Percentiles rank a stretch among this genome's conserved stretches.
These are phyloP conservation scores for Drosophila insularis DNA, from an alignment of 1,140 invertebrate species.

Conservation along the genomic window DNA sequence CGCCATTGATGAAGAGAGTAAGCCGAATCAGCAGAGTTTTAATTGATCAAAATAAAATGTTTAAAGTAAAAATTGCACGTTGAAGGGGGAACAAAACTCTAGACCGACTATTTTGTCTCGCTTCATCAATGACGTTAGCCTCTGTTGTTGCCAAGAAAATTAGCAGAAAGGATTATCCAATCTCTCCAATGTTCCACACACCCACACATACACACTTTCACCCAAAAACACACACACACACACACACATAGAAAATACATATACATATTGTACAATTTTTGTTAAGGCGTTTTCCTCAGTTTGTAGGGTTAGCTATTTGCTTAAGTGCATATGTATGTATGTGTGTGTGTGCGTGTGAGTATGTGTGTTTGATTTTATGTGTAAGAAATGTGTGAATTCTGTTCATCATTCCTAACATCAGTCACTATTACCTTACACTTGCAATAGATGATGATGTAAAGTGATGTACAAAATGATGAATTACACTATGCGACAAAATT, in stretches of 20 bases:
- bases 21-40: constrained; percentile 13
- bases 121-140: constrained; percentile 67
- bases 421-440: background rate
- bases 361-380: constrained; percentile 26
- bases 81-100: constrained; percentile 18
- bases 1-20: constrained; percentile 62
- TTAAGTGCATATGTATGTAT: constrained; percentile 35
- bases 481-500: no score
- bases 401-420: background rate
- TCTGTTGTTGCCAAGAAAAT: constrained; percentile 66
- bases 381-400: background rate
- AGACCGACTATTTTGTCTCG: constrained; percentile 16
- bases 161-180: background rate
- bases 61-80: constrained; percentile 21
- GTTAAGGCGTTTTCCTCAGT: constrained; percentile 8
- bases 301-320: constrained; percentile 16
- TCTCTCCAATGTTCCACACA: background rate
- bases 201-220: constrained; percentile 25
- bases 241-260: background rate
- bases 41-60: constrained; percentile 24
- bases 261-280: constrained; percentile 8
- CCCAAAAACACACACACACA: constrained; percentile 19
- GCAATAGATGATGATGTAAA: background rate
- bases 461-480: background rate
- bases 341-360: constrained; percentile 33